Base-by-base conservation (phyloP, 2,113 vertebrate genomes). In the Nerophis ophidion region DNA sequence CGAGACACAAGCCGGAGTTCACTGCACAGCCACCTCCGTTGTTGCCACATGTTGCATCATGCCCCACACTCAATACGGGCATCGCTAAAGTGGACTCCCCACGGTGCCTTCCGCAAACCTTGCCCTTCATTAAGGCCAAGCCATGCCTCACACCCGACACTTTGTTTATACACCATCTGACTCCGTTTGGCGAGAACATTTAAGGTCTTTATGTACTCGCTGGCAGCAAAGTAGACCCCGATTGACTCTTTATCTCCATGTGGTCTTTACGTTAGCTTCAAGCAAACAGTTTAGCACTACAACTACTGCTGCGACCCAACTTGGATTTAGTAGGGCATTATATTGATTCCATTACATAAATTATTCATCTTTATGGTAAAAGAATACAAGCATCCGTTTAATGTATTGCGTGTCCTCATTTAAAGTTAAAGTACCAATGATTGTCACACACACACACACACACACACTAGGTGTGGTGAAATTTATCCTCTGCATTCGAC, bases 21-120 rank as follows among this genome's bases (percentile, higher is more conserved):
- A 4, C 3, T 14, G 61, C 67, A 10, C 60, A 51, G 50, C 34
- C 57, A 36, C 72, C 47, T 82, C 58, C 78, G 65, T 68, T 76
- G 72, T 86, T 79, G 76, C 82, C 63, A 5, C 66, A 11, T 13
- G 1, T 80, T 68, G 80, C 80, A 56, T 82, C 82, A 79, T 74
- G 62, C 53, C 53, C 66, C 56, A 5, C 65, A 34, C 71, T 76
- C 78, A 57, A 61, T 67, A 57, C 9, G 66, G 63, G 63, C 48
- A 34, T 49, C 65, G 55, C n/a, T 38, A 54, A 62, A 74, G 69
- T 71, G 80, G 71, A 71, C 74, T 71, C 76, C 74, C 49, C 34
- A 48, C 77, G 1, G 75, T 48, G 72, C 67, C 55, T 12, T 9
- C 72, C 61, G 10, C 40, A 44, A n/a, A 8, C 50, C 72, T 1